Evolutionary conservation across 2,113 vertebrate species (phyloP).

Genomic region (Dolichotis patagonum): DNA sequence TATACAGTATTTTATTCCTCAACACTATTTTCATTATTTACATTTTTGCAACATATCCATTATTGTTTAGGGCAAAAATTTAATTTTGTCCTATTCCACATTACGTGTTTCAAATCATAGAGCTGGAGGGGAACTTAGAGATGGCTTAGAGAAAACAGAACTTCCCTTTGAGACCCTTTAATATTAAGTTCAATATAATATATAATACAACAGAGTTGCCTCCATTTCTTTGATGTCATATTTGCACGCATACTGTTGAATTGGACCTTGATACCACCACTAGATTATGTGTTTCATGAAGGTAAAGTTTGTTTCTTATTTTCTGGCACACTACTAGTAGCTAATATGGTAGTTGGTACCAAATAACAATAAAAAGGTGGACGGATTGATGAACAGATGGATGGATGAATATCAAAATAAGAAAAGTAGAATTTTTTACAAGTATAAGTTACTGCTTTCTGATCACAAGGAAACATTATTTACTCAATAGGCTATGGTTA

Average conservation of each 20-base stretch:
- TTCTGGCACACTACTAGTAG: neutral
- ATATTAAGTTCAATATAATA: neutral
- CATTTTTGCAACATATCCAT: neutral
- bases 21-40: constrained; percentile 1
- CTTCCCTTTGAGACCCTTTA: neutral
- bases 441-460: neutral
- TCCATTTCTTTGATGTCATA: neutral
- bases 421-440: neutral
- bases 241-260: neutral
- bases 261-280: neutral
- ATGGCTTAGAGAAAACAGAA: neutral
- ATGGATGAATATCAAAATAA: neutral
- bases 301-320: neutral
- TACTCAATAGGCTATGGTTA: neutral
- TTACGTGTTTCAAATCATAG: neutral
- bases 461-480: neutral
- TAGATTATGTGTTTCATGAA: neutral
- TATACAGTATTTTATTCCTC: neutral
- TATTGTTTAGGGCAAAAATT: neutral
- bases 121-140: neutral
- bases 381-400: neutral
- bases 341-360: neutral
- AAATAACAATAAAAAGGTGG: neutral
- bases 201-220: neutral
- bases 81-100: neutral